Conservation (phyloP, 2,797 vertebrate genomes). For the Lagodon rhomboides region DNA sequence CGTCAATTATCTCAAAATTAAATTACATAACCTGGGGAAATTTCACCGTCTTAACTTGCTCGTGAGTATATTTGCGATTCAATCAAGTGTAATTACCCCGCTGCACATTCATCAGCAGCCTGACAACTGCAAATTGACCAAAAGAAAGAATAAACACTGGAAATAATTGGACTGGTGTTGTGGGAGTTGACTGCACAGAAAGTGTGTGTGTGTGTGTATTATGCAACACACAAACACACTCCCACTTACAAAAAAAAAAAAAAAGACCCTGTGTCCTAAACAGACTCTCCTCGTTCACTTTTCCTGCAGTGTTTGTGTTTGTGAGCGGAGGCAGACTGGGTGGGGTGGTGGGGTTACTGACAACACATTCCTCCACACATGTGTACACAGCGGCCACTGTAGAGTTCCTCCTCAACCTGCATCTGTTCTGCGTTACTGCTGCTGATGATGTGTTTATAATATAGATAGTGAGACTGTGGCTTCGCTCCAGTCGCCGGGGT, state of each 20-base stretch:
- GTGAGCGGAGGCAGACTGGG: conserved; percentile 12
- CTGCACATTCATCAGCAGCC: conserved; percentile 44
- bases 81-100: conserved; percentile 61
- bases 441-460: conserved; percentile 54
- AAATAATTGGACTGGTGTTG: conserved; percentile 36
- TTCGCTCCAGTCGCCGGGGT: conserved; percentile 25
- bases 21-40: conserved; percentile 44
- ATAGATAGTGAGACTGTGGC: conserved; percentile 25
- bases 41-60: conserved; percentile 25
- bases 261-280: conserved; percentile 41
- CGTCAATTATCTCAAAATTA: conserved; percentile 38
- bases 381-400: conserved; percentile 33
- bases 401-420: conserved; percentile 31
- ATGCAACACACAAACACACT: conserved; percentile 60
- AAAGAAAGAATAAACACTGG: conserved; percentile 52
- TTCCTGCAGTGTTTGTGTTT: conserved; percentile 48
- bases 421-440: conserved; percentile 64
- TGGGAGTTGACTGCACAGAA: conserved; percentile 35
- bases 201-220: conserved; percentile 6
- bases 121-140: conserved; percentile 47
- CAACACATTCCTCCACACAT: conserved; percentile 60
- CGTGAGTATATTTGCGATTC: conserved; percentile 47
- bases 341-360: conserved; percentile 13
- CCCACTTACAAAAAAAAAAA: conserved; percentile 49
- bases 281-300: conserved; percentile 39